Evolutionary conservation across 2,113 vertebrate species (phyloP).

Genomic region (Kryptolebias marmoratus): DNA sequence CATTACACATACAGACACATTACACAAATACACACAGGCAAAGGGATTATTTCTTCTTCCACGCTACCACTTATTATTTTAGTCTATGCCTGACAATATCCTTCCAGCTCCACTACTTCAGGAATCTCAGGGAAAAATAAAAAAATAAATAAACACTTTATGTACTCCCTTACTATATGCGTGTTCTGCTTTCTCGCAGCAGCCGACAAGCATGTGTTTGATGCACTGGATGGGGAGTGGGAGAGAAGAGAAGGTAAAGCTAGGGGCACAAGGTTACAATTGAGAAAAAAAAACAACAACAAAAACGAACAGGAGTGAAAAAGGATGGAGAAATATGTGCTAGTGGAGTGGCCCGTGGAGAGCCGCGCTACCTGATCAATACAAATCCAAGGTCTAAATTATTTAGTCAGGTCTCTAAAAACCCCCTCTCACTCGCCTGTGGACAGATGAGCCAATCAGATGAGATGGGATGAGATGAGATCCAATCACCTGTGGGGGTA

Average conservation of each 20-base stretch:
- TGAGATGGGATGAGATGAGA: constrained; percentile 60
- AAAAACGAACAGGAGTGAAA: background rate
- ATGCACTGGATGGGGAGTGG: constrained; percentile 37
- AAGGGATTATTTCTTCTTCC: constrained; percentile 15
- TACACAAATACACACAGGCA: constrained; percentile 28
- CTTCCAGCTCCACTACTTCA: constrained; percentile 33
- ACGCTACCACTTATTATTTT: constrained; percentile 45
- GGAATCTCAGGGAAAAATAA: background rate
- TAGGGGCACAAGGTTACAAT: constrained; percentile 65
- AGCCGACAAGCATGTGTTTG: constrained; percentile 53
- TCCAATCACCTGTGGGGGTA: constrained; percentile 72
- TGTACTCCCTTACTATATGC: background rate
- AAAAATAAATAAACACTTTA: too few relatives aligned
- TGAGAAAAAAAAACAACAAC: constrained; percentile 31
- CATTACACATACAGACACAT: constrained; percentile 40
- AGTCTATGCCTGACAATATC: constrained; percentile 37
- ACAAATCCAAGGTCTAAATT: constrained; percentile 78
- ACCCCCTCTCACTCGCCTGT: constrained; percentile 41
- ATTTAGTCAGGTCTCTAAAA: constrained; percentile 73
- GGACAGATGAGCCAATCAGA: constrained; percentile 71
- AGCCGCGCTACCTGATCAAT: constrained; percentile 73
- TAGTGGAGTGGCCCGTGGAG: constrained; percentile 55
- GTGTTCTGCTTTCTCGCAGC: constrained; percentile 51
- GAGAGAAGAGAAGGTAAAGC: constrained; percentile 37
- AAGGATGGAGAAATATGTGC: constrained; percentile 39